Percentiles rank a stretch among this genome's conserved stretches.
Conservation (phyloP, 2,888 invertebrate genomes). For the Ophion ellenae region DNA sequence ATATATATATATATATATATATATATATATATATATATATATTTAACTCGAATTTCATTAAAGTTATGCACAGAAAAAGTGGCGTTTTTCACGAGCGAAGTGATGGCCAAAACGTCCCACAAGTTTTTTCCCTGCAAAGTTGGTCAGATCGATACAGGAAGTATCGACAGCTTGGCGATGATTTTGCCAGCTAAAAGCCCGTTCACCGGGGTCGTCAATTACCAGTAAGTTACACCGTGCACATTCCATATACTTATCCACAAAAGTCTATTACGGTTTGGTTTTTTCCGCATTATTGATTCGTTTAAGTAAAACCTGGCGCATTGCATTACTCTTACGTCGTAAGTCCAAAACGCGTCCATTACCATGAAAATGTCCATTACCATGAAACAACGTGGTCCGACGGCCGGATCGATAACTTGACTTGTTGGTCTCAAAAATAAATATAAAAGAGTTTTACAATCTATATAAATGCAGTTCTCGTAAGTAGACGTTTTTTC, state of each 20-base stretch:
- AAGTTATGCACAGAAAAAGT: constrained; percentile 75
- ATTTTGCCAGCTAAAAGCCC: constrained; percentile 71
- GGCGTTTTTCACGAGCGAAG: constrained; percentile 74
- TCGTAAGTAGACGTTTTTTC: too few species aligned
- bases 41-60: constrained; percentile 6
- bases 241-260: background rate
- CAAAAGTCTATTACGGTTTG: background rate
- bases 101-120: constrained; percentile 62
- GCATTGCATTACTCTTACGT: background rate
- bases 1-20: background rate
- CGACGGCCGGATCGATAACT: too few species aligned
- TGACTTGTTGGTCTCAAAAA: too few species aligned
- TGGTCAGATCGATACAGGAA: constrained; percentile 70
- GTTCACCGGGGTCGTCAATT: constrained; percentile 74
- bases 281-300: background rate
- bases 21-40: background rate
- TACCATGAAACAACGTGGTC: too few species aligned
- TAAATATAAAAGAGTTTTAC: too few species aligned
- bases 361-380: too few species aligned
- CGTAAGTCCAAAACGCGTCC: background rate
- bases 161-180: constrained; percentile 73
- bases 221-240: constrained; percentile 69
- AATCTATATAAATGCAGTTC: too few species aligned
- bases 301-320: too few species aligned
- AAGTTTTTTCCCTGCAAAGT: constrained; percentile 70